Evolutionary conservation across 2,113 vertebrate species (phyloP).

Genomic region (Chamaea fasciata): DNA sequence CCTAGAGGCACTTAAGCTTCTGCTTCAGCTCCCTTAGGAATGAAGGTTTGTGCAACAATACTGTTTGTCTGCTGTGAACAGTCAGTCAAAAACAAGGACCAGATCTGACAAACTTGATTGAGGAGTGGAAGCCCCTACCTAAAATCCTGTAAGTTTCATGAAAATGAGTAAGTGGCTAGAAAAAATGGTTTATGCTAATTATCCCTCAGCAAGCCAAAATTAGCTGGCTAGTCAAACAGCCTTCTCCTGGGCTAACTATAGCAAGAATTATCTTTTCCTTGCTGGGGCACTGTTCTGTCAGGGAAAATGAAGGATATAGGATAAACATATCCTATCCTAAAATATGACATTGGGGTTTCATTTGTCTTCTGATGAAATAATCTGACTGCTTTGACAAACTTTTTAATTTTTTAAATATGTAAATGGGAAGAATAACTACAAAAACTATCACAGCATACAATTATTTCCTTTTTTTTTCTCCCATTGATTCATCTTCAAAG

Average conservation of each 20-base stretch:
- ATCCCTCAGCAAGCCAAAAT: background rate
- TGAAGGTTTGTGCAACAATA: background rate
- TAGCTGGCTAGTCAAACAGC: background rate
- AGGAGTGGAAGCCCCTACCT: background rate
- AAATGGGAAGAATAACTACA: background rate
- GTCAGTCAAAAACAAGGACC: background rate
- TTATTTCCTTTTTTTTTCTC: background rate
- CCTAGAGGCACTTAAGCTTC: background rate
- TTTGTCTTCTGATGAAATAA: background rate
- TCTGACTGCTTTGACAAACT: background rate
- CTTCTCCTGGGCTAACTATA: background rate
- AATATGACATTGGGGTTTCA: background rate
- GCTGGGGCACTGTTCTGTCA: background rate
- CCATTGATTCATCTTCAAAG: background rate
- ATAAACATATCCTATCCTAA: background rate
- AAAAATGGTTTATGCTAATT: constrained; percentile 17
- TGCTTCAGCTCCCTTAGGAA: background rate
- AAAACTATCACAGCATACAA: background rate
- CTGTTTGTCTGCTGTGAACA: background rate
- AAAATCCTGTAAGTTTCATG: background rate
- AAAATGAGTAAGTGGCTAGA: background rate
- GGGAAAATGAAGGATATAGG: background rate
- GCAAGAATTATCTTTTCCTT: background rate
- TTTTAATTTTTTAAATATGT: background rate
- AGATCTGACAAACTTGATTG: background rate